These are phyloP conservation scores for Andricus quercusramuli DNA, from an alignment of 2,888 invertebrate species.

Conservation along the genomic window DNA sequence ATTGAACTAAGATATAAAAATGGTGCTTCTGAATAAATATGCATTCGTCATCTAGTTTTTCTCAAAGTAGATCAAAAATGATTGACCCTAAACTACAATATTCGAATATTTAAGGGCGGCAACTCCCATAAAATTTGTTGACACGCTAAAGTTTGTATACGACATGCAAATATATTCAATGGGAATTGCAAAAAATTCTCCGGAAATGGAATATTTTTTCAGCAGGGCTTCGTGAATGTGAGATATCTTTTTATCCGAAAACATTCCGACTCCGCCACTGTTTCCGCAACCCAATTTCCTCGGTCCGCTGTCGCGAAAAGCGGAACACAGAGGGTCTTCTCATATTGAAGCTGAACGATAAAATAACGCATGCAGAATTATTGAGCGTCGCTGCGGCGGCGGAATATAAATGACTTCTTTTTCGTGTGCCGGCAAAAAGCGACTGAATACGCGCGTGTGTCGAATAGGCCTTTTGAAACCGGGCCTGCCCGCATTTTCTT, in stretches of 20 bases:
- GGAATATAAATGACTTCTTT: constrained; percentile 57
- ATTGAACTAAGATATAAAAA: too few species aligned
- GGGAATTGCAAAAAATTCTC: neutral
- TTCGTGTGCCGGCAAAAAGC: constrained; percentile 33
- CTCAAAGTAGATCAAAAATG: too few species aligned
- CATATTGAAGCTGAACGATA: constrained; percentile 54
- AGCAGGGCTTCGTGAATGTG: neutral
- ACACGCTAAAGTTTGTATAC: neutral
- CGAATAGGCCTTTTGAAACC: constrained; percentile 38
- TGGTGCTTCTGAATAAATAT: too few species aligned
- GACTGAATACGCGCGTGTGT: constrained; percentile 22
- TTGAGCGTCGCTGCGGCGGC: constrained; percentile 54
- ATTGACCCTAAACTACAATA: too few species aligned
- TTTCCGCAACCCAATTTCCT: constrained; percentile 59
- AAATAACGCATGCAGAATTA: constrained; percentile 59
- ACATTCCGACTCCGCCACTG: constrained; percentile 38
- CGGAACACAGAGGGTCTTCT: constrained; percentile 45
- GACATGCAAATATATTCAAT: neutral
- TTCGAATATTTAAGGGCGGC: neutral
- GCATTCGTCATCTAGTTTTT: too few species aligned
- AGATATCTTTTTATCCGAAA: constrained; percentile 6
- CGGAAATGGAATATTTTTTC: neutral
- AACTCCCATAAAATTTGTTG: neutral
- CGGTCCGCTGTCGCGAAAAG: constrained; percentile 48
- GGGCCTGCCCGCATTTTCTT: constrained; percentile 35